Conservation (phyloP, 2,113 vertebrate genomes). For the Bos taurus region ARS-UCD2.0 NC_037357.1:96524001-96524500, state of each 20-base stretch:
- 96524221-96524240: neutral
- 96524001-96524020: neutral
- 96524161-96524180: neutral
- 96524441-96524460: conserved; percentile 21
- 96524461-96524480: neutral
- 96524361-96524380: neutral
- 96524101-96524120: neutral
- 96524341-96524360: neutral
- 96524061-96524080: neutral
- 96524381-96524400: neutral
- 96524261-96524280: neutral
- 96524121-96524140: neutral
- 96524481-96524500: neutral
- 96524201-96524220: neutral
- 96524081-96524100: neutral
- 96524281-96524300: neutral
- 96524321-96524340: neutral
- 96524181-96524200: neutral
- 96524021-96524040: neutral
- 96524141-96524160: neutral
- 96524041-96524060: neutral
- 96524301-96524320: neutral
- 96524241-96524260: neutral
- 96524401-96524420: neutral
- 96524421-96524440: neutral